Base-by-base conservation (phyloP, 2,797 vertebrate species). In the Clarias pachynema region DNA sequence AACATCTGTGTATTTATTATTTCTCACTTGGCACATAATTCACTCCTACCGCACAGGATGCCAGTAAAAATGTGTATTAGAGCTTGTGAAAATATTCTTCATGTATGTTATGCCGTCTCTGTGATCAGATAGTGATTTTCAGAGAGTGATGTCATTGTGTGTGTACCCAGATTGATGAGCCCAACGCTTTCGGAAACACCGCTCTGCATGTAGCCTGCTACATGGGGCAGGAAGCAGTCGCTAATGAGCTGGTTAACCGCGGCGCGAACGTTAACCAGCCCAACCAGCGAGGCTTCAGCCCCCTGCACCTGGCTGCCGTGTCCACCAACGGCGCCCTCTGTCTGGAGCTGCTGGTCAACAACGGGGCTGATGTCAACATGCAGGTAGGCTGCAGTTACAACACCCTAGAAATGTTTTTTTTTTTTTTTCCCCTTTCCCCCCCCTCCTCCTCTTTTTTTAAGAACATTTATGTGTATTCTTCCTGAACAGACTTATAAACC, bases 241-340 rank as follows among this genome's bases (percentile, higher is more conserved):
- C 98, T 88, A 97, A 97, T 0, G 98, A 99, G 93, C 95, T 99
- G 93, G 98, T 99, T 86, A 99, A 99, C 88, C 97, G 96, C 3
- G 98, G 98, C 53, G 98, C 98, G 89, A 99, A 99, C 24, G 98
- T 99, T 77, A 99, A 99, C 94, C 98, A 99, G 95, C 98, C 97
- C 65, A 99, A 99, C 80, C 96, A 97, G 92, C 97, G 96, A 72
- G 98, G 98, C 92, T 99, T 97, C 95, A 98, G 97, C 37, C 98
- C 98, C 1, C 94, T 99, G 93, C 98, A 99, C 90, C 97, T 99
- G 92, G 98, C 98, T 31, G 98, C 98, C 31, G 98, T 99, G 89
- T 99, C 98, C 92, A 99, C 98, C 93, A 99, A 99, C 9, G 98
- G 98, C 87, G 98, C 98, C 22, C 97, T 99, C 87, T 99, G 98